Evolutionary conservation across 1,140 invertebrate genomes (phyloP), one percentile per base, ranked within the genome.

Genomic region (Macrocentrus cingulum): DNA sequence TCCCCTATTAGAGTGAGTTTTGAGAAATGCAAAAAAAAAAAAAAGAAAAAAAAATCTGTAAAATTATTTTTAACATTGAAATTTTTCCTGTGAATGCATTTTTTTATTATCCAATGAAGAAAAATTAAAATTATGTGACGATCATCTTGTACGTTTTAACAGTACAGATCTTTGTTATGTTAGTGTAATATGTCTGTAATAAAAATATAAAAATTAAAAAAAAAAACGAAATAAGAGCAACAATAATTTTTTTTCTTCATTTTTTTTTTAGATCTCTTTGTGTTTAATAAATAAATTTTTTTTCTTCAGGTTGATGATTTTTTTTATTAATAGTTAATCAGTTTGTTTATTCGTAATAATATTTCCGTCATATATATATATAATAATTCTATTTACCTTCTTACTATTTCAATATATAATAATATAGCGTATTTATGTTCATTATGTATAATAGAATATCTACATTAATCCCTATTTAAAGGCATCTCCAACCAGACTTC

Each of bases 401-500:
- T 73, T 75, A 72, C 66, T 73, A 72, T 74, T 71, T 39, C 44
- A 74, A 74, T 77, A 74, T 75, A 77, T 78, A 78, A 76, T 78
- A 77, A 78, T 78, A 76, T 76, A 76, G 71, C 74, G 64, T 76
- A 77, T 78, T 77, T 78, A 75, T 75, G 66, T 75, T 75, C 72
- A 75, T 67, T 73, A 74, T 78, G 74, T 78, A 76, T 78, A 78
- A 78, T 78, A 78, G 76, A 77, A 75, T 79, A 79, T 77, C 74
- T 79, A 77, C 75, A 78, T 78, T 77, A 79, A 76, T 77, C 76
- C 76, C 76, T 77, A 78, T 78, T 68, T 2, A 79, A 79, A 79
- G 76, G 76, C 76, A 79, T 79, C 74, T 79, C 75, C 76, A 79
- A 75, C 75, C 76, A 79, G 75, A 77, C 76, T 79, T 79, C 74